Base-by-base conservation (phyloP, 2,113 vertebrate genomes). In the Sardina pilchardus region DNA sequence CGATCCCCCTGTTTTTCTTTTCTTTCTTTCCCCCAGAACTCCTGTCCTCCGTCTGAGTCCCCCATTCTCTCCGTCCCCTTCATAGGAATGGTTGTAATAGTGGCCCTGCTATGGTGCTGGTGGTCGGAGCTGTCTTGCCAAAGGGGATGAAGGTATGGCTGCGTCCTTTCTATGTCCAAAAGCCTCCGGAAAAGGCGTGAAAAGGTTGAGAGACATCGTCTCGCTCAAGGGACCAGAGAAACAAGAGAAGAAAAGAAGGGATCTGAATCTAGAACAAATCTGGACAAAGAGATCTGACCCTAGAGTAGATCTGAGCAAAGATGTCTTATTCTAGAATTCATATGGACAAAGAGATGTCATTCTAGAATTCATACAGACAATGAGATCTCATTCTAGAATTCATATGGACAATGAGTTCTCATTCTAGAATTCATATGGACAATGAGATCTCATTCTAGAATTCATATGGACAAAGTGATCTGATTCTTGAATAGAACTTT, bases 21-120 rank as follows among this genome's bases (percentile, higher is more conserved):
- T 85, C 80, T 94, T 90, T 94, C 91, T 93, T 92, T 88, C 94
- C 90, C 93, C 92, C 94, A 97, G 96, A 95, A 92, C 92, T 93
- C 94, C 94, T 91, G 95, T 91, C 93, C 94, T 92, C 90, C 93
- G 87, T 94, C 95, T 90, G 91, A 95, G 90, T 93, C 95, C 92
- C 95, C 95, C 92, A 92, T 95, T 90, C 93, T 96, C 94, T 96
- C 95, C 90, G 92, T 96, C 93, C 95, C 96, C 95, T 94, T 95
- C 89, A 95, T 97, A 96, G 97, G 97, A 95, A 95, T 97, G 96
- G 95, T 98, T 96, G 96, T 97, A 93, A 96, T 97, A 95, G 94
- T 96, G 95, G 97, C 96, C 94, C 95, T 97, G 94, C 95, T 98
- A 94, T 97, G 97, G 97, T 98, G 97, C 96, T 98, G 97, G 96